Base-by-base conservation (phyloP, 1,140 invertebrate species). In the Acromyrmex charruanus region DNA sequence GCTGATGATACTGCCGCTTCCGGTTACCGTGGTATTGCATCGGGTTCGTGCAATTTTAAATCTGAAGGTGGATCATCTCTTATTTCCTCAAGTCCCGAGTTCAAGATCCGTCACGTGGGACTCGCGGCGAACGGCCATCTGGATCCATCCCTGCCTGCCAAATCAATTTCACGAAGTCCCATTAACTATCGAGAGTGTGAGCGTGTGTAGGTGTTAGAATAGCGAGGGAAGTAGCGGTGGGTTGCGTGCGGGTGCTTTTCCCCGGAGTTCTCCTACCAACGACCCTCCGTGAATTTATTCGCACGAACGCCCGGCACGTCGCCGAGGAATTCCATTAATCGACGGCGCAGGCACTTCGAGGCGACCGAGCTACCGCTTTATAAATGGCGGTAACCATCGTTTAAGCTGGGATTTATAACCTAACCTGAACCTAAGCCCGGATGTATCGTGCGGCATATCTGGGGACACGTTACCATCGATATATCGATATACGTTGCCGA, bases 151-250 rank as follows among this genome's bases (percentile, higher is more conserved):
- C 81, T 80, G 44, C 35, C 55, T 61, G 72, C 55, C 53, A 87
- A 93, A 93, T 92, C 91, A 93, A 93, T 93, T 93, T 92, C 90
- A 49, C 85, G 58, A 71, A 86, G 90, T 82, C 89, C 92, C 90
- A 93, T 93, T 92, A 92, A 92, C 91, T 85, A 90, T 88, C 86
- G 75, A 65, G 58, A 66, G 14, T 25, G 12, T 21, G 51, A 10
- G 35, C 28, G 77, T 53, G 61, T 75, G 53, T 79, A 35, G 10
- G 66, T 51, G 53, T 44, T 65, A 55, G 16, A 53, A 55, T 31
- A 49, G 35, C 21, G 69, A 49, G 12, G 69, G 35, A 49, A 44
- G 61, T 18, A 25, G 16, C n/a, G 58, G 7, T 58, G 51, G 25
- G 63, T 21, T 58, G 28, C 69, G 65, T 61, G 51, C 39, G 71